Conservation (phyloP, 2,888 invertebrate genomes). For the Exocentrus adspersus region DNA sequence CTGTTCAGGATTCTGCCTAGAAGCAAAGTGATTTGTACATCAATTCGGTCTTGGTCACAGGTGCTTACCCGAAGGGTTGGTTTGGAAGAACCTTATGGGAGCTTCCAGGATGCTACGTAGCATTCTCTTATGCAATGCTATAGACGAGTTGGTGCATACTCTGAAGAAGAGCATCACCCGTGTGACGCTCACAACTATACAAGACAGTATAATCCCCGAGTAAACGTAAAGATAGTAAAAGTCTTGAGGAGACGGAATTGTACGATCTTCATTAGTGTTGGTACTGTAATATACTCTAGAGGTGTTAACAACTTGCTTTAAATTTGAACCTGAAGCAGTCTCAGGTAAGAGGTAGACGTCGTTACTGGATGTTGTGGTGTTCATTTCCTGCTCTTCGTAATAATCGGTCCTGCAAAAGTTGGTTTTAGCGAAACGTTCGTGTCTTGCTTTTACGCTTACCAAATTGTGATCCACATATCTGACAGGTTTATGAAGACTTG, state of each 20-base stretch:
- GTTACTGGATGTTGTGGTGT: neutral
- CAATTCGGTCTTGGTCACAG: neutral
- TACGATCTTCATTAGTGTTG: no score
- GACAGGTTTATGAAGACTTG: neutral
- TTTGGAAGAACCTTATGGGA: constrained; percentile 84
- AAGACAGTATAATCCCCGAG: constrained; percentile 67
- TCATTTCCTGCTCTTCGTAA: neutral
- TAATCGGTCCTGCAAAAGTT: constrained; percentile 2
- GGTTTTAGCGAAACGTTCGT: no score
- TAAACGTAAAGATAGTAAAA: constrained; percentile 67
- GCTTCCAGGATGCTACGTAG: constrained; percentile 78
- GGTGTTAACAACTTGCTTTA: neutral
- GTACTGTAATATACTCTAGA: neutral
- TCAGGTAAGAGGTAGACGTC: constrained; percentile 1
- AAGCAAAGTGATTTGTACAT: constrained; percentile 7
- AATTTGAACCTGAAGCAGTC: constrained; percentile 12
- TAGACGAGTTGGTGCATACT: constrained; percentile 79
- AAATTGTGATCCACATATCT: neutral
- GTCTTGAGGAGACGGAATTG: neutral
- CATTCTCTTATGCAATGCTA: constrained; percentile 80
- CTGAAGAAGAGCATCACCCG: constrained; percentile 78
- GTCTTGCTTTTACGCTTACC: neutral
- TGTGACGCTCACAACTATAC: constrained; percentile 67
- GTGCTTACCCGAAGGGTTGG: constrained; percentile 77
- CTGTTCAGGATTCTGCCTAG: constrained; percentile 80